phyloP scores from a whole-genome alignment of 1,140 invertebrate species.

The Ips nitidus region DNA sequence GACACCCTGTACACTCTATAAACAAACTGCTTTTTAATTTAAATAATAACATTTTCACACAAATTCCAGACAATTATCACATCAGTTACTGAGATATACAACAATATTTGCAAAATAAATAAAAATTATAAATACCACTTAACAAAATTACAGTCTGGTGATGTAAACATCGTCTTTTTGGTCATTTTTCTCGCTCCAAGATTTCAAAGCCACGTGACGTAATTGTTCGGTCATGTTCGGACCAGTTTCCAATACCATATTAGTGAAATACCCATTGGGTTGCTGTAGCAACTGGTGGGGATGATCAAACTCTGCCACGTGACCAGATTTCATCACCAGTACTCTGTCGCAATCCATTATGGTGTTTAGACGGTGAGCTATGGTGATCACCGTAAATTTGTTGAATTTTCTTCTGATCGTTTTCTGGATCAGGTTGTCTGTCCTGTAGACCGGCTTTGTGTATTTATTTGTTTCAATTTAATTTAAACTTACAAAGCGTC shows the following conservation, averaged over 20 bases:
- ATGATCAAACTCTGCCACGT: slow-evolving; percentile 50
- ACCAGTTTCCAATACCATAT: slow-evolving; percentile 65
- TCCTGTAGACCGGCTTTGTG: slow-evolving; percentile 40
- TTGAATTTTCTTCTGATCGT: slow-evolving; percentile 62
- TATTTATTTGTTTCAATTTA: not conserved
- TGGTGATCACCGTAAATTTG: slow-evolving; percentile 70
- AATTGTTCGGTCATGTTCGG: slow-evolving; percentile 37
- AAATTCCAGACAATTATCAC: too few species aligned
- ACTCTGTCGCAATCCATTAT: slow-evolving; percentile 52
- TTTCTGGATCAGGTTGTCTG: slow-evolving; percentile 61
- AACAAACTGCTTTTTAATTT: too few species aligned
- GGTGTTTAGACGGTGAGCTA: slow-evolving; percentile 61
- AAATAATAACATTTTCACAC: too few species aligned
- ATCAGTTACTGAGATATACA: too few species aligned
- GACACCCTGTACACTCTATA: too few species aligned
- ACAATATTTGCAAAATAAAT: too few species aligned
- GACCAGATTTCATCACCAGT: slow-evolving; percentile 49
- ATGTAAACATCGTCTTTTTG: too few species aligned
- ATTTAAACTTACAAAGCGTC: slow-evolving; percentile 41
- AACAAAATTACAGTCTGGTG: too few species aligned
- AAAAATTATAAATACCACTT: too few species aligned
- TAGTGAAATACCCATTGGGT: slow-evolving; percentile 65
- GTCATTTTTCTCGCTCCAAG: slow-evolving; percentile 22
- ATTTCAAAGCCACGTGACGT: slow-evolving; percentile 33
- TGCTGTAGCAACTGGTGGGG: slow-evolving; percentile 47